Conservation (phyloP, 2,888 invertebrate species). For the Yponomeuta plumbellus region DNA sequence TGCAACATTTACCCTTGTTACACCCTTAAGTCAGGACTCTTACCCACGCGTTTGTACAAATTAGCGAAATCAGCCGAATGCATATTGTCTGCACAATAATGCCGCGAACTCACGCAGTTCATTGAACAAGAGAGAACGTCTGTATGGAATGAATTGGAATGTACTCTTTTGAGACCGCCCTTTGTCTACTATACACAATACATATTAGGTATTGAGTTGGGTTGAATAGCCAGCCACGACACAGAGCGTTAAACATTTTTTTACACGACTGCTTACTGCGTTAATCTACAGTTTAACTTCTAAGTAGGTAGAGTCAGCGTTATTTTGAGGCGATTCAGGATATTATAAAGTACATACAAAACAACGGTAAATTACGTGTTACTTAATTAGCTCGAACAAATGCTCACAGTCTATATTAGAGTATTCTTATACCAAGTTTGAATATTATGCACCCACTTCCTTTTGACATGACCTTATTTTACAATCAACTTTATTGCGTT, state of each 20-base stretch:
- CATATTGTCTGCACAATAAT: constrained; percentile 11
- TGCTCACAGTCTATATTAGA: too few relatives aligned
- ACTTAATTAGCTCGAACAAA: too few relatives aligned
- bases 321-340: too few relatives aligned
- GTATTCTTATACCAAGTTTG: too few relatives aligned
- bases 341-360: too few relatives aligned
- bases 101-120: constrained; percentile 27
- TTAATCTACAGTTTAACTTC: too few relatives aligned
- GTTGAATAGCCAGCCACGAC: constrained; percentile 4
- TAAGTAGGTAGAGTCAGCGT: too few relatives aligned
- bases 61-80: constrained; percentile 21
- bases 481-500: not conserved
- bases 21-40: not conserved
- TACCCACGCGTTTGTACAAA: constrained; percentile 1
- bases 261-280: not conserved
- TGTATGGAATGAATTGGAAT: not conserved
- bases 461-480: not conserved
- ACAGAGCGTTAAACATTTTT: not conserved
- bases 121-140: constrained; percentile 26
- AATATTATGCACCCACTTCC: not conserved
- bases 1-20: too few relatives aligned
- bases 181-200: not conserved
- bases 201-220: not conserved
- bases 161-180: not conserved
- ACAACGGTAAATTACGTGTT: too few relatives aligned